Evolutionary conservation across 2,888 invertebrate genomes (phyloP).

Genomic region (Liposcelis brunnea): DNA sequence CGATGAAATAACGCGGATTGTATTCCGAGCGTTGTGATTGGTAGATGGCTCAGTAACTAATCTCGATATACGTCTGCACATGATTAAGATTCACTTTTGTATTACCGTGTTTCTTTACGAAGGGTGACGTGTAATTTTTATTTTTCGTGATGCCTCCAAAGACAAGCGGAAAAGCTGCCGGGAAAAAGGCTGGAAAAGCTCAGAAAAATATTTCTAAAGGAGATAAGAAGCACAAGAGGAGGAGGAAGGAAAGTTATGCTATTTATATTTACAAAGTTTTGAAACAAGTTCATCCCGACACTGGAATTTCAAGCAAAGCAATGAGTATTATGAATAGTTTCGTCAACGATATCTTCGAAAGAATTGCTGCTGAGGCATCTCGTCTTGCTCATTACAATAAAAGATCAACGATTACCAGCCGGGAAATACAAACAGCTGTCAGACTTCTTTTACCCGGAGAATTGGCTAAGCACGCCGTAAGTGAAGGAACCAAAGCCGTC

Average conservation of each 20-base stretch:
- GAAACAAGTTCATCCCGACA: slow-evolving; percentile 40
- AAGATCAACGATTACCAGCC: slow-evolving; percentile 43
- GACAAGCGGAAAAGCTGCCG: slow-evolving; percentile 18
- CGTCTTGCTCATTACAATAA: slow-evolving; percentile 39
- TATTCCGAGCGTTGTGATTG: no score
- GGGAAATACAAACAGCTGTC: slow-evolving; percentile 52
- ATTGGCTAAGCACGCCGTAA: slow-evolving; percentile 49
- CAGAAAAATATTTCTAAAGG: slow-evolving; percentile 37
- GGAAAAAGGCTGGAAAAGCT: slow-evolving; percentile 37
- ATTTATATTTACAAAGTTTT: slow-evolving; percentile 42
- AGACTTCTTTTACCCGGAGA: slow-evolving; percentile 39
- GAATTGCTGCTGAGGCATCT: slow-evolving; percentile 47
- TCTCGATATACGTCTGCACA: no score
- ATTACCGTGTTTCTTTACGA: no score
- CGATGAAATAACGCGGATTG: no score
- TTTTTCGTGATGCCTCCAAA: no score
- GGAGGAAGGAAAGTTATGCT: slow-evolving; percentile 38
- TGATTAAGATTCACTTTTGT: no score
- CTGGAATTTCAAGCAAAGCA: slow-evolving; percentile 48
- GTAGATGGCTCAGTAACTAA: no score
- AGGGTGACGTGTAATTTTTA: no score
- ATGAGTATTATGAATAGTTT: slow-evolving; percentile 54
- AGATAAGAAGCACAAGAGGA: slow-evolving; percentile 37
- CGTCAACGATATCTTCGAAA: slow-evolving; percentile 40
- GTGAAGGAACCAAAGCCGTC: slow-evolving; percentile 40